Evolutionary conservation across 1,140 invertebrate genomes (phyloP), one percentile per base, ranked within the genome.

Genomic region (Acyrthosiphon pisum): DNA sequence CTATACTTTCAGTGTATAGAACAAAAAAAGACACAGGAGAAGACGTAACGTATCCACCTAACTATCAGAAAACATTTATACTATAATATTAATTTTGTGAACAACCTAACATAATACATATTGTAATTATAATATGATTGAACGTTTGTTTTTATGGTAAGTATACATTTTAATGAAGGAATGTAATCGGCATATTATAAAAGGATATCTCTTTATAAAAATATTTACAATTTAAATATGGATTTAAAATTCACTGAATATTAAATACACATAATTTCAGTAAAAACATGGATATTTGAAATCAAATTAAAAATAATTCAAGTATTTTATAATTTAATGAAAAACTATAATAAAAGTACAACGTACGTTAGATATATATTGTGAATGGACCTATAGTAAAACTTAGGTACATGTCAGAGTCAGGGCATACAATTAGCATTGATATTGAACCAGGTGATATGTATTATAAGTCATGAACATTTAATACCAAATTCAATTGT

Each of bases 251-350:
- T 6, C 60, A 76, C 30, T 76, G 14, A 68, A 76, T 76, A n/a
- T 76, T 76, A n/a, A 76, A n/a, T 76, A 76, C 60, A 18, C n/a
- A 0, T 76, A n/a, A n/a, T 35, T n/a, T 76, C 18, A n/a, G n/a
- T 76, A 76, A 20, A 76, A 76, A 35, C 7, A 35, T n/a, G 60
- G 30, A 76, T n/a, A 76, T 76, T 76, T 76, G 3, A 76, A 76
- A n/a, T 76, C 60, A 76, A 76, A 76, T 76, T 76, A 76, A 76
- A 18, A 76, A 76, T 14, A n/a, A 76, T 76, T 76, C 14, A 76
- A 76, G 60, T 30, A 76, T 76, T 76, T 76, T 76, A 30, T 76
- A 37, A 83, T 83, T 44, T 86, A 44, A 86, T 86, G 37, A 86
- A 86, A 81, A 83, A 41, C 8, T 41, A n/a, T n/a, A 60, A n/a